Base-by-base conservation (phyloP, 2,888 invertebrate genomes). In the Sericinus montela region DNA sequence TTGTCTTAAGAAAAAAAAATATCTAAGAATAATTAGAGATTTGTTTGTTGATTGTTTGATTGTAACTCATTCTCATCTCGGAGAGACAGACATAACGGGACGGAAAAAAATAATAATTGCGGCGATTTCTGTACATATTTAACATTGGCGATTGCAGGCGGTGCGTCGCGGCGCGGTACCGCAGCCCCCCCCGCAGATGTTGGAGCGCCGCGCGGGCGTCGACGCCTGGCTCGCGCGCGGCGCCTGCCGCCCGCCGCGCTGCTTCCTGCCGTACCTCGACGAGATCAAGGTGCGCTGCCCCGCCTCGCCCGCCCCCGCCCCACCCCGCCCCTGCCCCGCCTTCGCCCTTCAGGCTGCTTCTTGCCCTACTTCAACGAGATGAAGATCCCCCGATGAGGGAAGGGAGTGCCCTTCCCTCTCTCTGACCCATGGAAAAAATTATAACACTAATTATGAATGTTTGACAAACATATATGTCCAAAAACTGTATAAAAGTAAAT, bases 261-360 rank as follows among this genome's bases (percentile, higher is more conserved):
- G 97, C 55, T 98, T 98, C 83, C 94, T 96, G 91, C 98, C 98
- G 32, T 98, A 98, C 77, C 95, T 96, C 63, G 98, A 98, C 75
- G 98, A 98, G 89, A 93, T 97, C 9, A 98, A 97, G 91, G 94
- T 94, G 15, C 15, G 6, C 15, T 6, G 14, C 7, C 35, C 1
- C 35, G 9, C 9, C 23, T 23, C 23, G 3, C 23, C 6, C n/a
- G 4, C 23, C 23, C 23, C 23, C 6, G 23, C 23, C 23, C 4
- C 23, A 23, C 4, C 23, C n/a, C 23, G 23, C 23, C 23, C 23
- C 44, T 94, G 94, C 48, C 84, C 94, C 8, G 93, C 92, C 72
- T n/a, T n/a, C 93, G 96, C 5, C 92, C 97, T 58, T 97, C 98
- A 43, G 90, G 98, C 37, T 92, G 97, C 55, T 98, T 98, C 83